Percentiles rank a stretch among this genome's conserved stretches.
phyloP scores from a whole-genome alignment of 2,888 invertebrate species.

The Endomychus coccineus region DNA sequence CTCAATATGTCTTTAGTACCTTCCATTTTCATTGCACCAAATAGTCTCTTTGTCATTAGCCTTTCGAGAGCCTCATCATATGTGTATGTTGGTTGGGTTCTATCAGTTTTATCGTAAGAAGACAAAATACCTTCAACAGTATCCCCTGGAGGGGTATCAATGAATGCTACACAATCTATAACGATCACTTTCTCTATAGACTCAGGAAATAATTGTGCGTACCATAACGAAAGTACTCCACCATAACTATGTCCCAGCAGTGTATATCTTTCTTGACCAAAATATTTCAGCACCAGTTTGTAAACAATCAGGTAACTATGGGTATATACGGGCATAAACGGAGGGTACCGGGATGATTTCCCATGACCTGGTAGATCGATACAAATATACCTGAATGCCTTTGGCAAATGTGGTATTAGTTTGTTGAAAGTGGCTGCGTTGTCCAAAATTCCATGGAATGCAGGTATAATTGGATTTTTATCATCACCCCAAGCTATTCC shows the following conservation, averaged over 20 bases:
- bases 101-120: constrained; percentile 29
- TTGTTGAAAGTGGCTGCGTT: constrained; percentile 54
- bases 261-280: constrained; percentile 33
- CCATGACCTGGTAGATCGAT: constrained; percentile 57
- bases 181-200: constrained; percentile 42
- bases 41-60: constrained; percentile 41
- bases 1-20: constrained; percentile 47
- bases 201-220: constrained; percentile 41
- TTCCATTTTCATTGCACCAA: constrained; percentile 36
- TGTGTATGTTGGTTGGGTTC: constrained; percentile 37
- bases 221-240: constrained; percentile 42
- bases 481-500: constrained; percentile 56
- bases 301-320: constrained; percentile 42
- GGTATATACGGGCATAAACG: constrained; percentile 34
- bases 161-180: constrained; percentile 38
- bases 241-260: constrained; percentile 46
- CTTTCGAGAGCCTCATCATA: constrained; percentile 46
- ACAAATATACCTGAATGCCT: constrained; percentile 41
- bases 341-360: constrained; percentile 49
- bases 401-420: constrained; percentile 49
- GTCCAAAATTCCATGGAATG: constrained; percentile 54
- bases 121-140: constrained; percentile 39
- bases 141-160: constrained; percentile 32
- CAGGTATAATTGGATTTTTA: constrained; percentile 48
- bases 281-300: constrained; percentile 32